A percentile compares a stretch with the other conserved stretches of the same genome.
These are phyloP conservation scores for Sminthopsis crassicaudata DNA, from an alignment of 2,113 vertebrate genomes.

Conservation along the genomic window DNA sequence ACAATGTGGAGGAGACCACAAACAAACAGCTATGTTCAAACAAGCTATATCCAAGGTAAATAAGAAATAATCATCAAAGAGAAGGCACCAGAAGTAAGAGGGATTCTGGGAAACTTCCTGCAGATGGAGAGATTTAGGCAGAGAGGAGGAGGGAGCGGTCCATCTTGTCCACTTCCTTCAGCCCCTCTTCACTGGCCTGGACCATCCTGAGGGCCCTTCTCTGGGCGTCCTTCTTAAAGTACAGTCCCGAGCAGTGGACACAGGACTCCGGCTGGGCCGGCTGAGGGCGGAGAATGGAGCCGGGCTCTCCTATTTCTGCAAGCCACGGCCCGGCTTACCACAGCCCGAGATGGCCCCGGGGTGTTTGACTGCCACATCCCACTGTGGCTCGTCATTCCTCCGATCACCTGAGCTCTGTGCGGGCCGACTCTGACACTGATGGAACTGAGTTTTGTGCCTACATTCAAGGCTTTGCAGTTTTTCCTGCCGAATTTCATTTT, in stretches of 20 bases:
- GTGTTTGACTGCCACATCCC: neutral
- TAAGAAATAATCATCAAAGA: neutral
- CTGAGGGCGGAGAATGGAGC: neutral
- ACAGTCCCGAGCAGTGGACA: neutral
- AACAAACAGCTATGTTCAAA: neutral
- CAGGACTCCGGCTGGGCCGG: neutral
- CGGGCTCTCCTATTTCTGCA: neutral
- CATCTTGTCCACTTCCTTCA: neutral
- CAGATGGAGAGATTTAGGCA: neutral
- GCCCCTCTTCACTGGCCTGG: neutral
- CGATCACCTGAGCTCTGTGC: neutral
- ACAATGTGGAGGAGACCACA: neutral
- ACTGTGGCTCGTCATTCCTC: neutral
- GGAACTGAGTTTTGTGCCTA: neutral
- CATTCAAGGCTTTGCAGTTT: neutral
- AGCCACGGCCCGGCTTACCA: neutral
- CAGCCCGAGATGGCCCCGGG: neutral
- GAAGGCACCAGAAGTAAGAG: neutral
- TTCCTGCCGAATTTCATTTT: neutral
- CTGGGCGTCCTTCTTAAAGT: neutral
- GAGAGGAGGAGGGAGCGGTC: neutral
- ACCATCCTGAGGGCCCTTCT: neutral
- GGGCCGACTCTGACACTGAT: neutral
- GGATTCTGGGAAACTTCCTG: neutral
- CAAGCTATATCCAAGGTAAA: neutral